These are phyloP conservation scores for Aurelia aurita DNA, from an alignment of 30 jellyfish, hydroid and myxozoan species.

Conservation along the genomic window DNA sequence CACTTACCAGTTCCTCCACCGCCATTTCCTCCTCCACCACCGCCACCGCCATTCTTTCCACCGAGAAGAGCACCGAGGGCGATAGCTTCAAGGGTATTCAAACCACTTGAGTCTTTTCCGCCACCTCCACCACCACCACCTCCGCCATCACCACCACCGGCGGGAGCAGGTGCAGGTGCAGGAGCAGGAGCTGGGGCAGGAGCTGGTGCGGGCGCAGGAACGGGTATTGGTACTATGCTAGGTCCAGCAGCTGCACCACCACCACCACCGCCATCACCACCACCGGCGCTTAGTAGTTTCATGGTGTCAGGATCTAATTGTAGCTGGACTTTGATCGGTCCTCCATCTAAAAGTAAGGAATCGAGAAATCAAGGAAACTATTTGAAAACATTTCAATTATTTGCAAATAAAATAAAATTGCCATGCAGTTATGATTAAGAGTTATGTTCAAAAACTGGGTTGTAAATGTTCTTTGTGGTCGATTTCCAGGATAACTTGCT, in stretches of 20 bases:
- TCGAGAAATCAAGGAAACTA: background rate
- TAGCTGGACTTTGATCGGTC: constrained; percentile 88
- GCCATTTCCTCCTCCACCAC: constrained; percentile 71
- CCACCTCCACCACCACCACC: constrained; percentile 88
- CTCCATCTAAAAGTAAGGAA: constrained; percentile 12
- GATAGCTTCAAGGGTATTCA: constrained; percentile 87
- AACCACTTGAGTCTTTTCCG: constrained; percentile 74
- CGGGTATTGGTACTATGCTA: constrained; percentile 65
- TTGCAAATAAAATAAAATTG: no score
- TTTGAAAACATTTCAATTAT: no score
- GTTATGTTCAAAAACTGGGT: no score
- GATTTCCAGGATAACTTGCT: no score
- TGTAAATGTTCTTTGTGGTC: no score
- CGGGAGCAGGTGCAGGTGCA: constrained; percentile 79
- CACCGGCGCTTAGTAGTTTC: constrained; percentile 89
- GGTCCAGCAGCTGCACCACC: constrained; percentile 71
- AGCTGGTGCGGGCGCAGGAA: constrained; percentile 78
- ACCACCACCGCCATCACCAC: constrained; percentile 82
- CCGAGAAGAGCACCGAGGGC: constrained; percentile 96
- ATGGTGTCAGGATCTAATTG: constrained; percentile 89
- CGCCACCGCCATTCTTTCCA: constrained; percentile 81
- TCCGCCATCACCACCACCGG: constrained; percentile 73
- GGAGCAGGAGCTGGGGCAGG: constrained; percentile 91
- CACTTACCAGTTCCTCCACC: constrained; percentile 32
- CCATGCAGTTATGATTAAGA: no score